Evolutionary conservation across 1,140 invertebrate species (phyloP).

Genomic region (Trigoniulus corallinus): DNA sequence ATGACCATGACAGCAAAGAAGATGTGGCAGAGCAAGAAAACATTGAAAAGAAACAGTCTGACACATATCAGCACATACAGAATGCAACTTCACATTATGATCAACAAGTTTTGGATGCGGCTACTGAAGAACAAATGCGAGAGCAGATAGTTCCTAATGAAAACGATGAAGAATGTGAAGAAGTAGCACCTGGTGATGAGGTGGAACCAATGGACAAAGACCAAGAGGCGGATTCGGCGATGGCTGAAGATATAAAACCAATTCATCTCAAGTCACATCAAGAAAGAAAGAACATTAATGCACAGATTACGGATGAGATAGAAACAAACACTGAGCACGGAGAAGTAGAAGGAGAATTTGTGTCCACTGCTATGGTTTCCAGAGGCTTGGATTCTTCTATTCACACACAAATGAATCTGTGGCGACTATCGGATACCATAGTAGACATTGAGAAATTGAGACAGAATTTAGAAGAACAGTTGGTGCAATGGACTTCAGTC

Average conservation of each 20-base stretch:
- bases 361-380: constrained; percentile 44
- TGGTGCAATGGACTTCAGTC: constrained; percentile 5
- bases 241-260: neutral
- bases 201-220: constrained; percentile 16
- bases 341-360: constrained; percentile 60
- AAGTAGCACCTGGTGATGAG: constrained; percentile 15
- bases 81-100: constrained; percentile 44
- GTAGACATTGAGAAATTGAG: constrained; percentile 21
- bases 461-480: constrained; percentile 14
- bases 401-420: constrained; percentile 30
- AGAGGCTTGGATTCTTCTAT: constrained; percentile 51
- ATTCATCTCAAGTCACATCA: constrained; percentile 1
- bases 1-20: constrained; percentile 14
- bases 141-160: constrained; percentile 43
- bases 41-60: constrained; percentile 29
- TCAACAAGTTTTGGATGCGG: constrained; percentile 36
- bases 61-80: constrained; percentile 71
- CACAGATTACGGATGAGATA: constrained; percentile 13
- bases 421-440: constrained; percentile 5
- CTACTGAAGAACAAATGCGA: constrained; percentile 56
- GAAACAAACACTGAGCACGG: constrained; percentile 12
- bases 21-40: constrained; percentile 1
- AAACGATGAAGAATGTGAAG: constrained; percentile 9
- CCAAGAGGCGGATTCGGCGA: constrained; percentile 14
- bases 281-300: constrained; percentile 13